These are phyloP conservation scores for Hydrozoanthus tunicans DNA, from an alignment of 64 coral and sea anemone species.

Conservation along the genomic window DNA sequence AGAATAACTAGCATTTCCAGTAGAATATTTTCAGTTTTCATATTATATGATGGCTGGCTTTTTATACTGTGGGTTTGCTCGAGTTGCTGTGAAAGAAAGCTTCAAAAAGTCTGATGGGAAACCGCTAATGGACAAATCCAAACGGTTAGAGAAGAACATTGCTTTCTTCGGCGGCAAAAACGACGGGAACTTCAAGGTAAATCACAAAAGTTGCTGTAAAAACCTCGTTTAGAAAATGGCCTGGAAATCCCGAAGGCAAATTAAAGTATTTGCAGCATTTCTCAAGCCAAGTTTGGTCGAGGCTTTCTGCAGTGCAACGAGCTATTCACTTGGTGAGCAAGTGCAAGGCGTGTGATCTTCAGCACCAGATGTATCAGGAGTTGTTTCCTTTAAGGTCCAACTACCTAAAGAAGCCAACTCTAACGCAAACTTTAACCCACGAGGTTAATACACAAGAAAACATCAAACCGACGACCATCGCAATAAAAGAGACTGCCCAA, in stretches of 20 bases:
- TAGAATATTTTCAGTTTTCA: not conserved
- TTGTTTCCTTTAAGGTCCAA: conserved; percentile 41
- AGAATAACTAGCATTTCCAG: not conserved
- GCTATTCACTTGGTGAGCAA: conserved; percentile 52
- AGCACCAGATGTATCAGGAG: conserved; percentile 3
- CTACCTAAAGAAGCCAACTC: conserved; percentile 20
- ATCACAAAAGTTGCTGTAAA: not conserved
- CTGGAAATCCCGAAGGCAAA: conserved; percentile 38
- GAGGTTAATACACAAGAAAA: conserved; percentile 28
- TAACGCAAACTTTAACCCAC: conserved; percentile 1
- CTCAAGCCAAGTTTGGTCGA: conserved; percentile 28
- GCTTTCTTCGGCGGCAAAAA: conserved; percentile 25
- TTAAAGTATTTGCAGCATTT: conserved; percentile 50
- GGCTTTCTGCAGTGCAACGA: conserved; percentile 31
- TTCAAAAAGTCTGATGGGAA: conserved; percentile 22
- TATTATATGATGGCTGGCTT: conserved; percentile 38
- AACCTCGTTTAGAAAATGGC: not conserved
- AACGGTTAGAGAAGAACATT: not conserved
- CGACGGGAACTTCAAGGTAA: not conserved
- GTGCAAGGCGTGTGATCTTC: conserved; percentile 43
- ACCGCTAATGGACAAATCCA: conserved; percentile 16
- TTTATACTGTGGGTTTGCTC: conserved; percentile 56
- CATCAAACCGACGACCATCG: conserved; percentile 15
- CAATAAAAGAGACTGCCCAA: conserved; percentile 34
- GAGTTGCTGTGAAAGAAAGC: conserved; percentile 12